Conservation (phyloP, 2,797 vertebrate genomes). For the Galaxias olidus region DNA sequence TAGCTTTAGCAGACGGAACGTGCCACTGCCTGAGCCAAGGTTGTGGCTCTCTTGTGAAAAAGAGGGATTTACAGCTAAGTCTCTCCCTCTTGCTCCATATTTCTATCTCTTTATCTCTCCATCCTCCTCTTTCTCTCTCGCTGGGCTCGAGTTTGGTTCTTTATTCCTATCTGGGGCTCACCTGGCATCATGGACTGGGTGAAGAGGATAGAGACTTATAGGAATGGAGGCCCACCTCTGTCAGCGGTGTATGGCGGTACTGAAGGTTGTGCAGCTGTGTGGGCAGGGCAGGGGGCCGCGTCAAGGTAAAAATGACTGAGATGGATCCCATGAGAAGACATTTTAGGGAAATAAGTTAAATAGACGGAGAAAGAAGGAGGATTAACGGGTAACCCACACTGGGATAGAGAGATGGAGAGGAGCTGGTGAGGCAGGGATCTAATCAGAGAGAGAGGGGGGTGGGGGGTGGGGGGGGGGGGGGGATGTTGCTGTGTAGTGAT, state of each 20-base stretch:
- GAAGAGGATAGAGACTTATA: slow-evolving; percentile 28
- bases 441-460: background rate
- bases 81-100: slow-evolving; percentile 47
- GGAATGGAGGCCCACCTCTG: background rate
- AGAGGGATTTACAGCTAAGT: slow-evolving; percentile 15
- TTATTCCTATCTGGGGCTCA: slow-evolving; percentile 42
- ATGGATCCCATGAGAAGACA: slow-evolving; percentile 29
- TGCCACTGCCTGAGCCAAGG: slow-evolving; percentile 52
- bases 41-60: background rate
- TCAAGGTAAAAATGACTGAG: slow-evolving; percentile 18
- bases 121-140: slow-evolving; percentile 38
- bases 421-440: background rate
- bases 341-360: background rate
- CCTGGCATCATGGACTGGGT: slow-evolving; percentile 42
- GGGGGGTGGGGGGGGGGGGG: slow-evolving; percentile 7
- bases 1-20: slow-evolving; percentile 46
- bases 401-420: slow-evolving; percentile 1
- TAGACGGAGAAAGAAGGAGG: slow-evolving; percentile 16
- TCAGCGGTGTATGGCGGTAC: slow-evolving; percentile 19
- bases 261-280: slow-evolving; percentile 27
- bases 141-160: slow-evolving; percentile 60
- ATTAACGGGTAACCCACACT: slow-evolving; percentile 11
- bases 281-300: slow-evolving; percentile 22
- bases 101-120: background rate
- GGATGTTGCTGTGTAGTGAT: slow-evolving; percentile 58